Evolutionary conservation across 1,140 invertebrate species (phyloP).

Genomic region (Lepidurus couesii): DNA sequence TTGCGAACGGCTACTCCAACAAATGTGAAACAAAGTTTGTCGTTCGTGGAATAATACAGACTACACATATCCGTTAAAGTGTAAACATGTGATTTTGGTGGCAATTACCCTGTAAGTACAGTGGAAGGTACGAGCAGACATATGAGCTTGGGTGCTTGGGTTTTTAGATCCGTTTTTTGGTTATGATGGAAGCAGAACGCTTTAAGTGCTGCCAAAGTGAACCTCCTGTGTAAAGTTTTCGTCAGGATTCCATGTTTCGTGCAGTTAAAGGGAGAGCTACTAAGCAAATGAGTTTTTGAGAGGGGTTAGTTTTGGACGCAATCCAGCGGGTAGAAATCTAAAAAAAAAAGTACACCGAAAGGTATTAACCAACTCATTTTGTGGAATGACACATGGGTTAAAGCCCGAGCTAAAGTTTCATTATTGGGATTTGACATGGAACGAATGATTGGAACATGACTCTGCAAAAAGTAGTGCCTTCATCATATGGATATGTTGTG

Average conservation of each 20-base stretch:
- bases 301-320: background rate
- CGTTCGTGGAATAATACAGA: too few relatives aligned
- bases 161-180: background rate
- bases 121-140: background rate
- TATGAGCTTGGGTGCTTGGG: background rate
- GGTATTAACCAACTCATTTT: background rate
- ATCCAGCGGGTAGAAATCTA: background rate
- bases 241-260: background rate
- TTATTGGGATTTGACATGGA: slow-evolving; percentile 4
- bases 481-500: background rate
- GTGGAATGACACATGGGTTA: background rate
- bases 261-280: background rate
- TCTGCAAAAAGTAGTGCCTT: background rate
- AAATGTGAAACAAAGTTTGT: too few relatives aligned
- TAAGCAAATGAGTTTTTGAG: background rate
- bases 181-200: background rate
- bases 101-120: background rate
- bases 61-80: background rate
- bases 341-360: too few relatives aligned
- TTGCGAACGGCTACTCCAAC: too few relatives aligned
- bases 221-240: background rate
- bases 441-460: slow-evolving; percentile 18
- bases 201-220: background rate
- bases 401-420: background rate
- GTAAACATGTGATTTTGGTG: background rate